These are phyloP conservation scores for Drosophila parvula DNA, from an alignment of 1,140 invertebrate species.

Conservation along the genomic window DNA sequence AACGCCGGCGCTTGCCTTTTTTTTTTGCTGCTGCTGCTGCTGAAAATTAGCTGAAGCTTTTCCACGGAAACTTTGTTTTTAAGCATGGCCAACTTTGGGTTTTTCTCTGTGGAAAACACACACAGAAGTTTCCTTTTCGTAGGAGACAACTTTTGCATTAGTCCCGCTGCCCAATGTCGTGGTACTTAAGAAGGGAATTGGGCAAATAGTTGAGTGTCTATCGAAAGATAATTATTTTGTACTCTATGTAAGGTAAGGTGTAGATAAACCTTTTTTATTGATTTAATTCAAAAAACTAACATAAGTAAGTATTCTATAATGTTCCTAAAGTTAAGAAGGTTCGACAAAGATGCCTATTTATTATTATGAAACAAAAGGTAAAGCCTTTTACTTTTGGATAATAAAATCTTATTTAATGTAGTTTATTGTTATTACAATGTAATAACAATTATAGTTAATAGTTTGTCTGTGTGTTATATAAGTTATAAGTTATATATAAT, in stretches of 20 bases:
- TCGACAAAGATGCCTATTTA: too few relatives aligned
- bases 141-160: slow-evolving; percentile 67
- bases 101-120: slow-evolving; percentile 15
- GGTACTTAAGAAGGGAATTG: slow-evolving; percentile 17
- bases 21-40: neutral
- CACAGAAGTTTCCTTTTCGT: neutral
- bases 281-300: too few relatives aligned
- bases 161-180: slow-evolving; percentile 14
- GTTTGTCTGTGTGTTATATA: too few relatives aligned
- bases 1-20: neutral
- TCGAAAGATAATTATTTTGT: neutral
- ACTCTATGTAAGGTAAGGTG: neutral
- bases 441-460: too few relatives aligned
- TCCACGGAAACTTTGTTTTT: slow-evolving; percentile 69
- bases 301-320: too few relatives aligned
- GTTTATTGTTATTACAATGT: too few relatives aligned
- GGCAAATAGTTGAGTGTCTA: neutral
- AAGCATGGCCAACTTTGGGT: slow-evolving; percentile 64
- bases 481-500: too few relatives aligned
- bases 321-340: too few relatives aligned
- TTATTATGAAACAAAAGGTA: too few relatives aligned
- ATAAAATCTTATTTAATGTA: too few relatives aligned
- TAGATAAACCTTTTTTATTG: too few relatives aligned
- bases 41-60: slow-evolving; percentile 49
- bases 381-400: too few relatives aligned